Evolutionary conservation across 2,888 invertebrate genomes (phyloP).

Genomic region (Lochmaea crataegi): DNA sequence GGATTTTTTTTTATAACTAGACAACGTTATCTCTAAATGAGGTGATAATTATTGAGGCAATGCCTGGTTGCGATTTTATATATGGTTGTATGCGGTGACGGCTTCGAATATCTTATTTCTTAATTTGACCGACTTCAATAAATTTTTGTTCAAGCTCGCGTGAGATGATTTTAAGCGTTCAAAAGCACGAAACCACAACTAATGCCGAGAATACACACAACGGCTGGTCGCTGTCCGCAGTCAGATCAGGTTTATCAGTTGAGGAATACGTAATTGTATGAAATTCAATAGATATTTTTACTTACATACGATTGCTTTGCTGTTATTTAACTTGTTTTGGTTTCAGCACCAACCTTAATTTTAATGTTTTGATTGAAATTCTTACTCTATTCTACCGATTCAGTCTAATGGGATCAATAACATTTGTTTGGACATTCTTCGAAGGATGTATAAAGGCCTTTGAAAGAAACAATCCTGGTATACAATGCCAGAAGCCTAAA

Average conservation of each 20-base stretch:
- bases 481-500: too few relatives aligned
- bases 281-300: neutral
- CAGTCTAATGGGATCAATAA: too few relatives aligned
- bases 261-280: neutral
- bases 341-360: too few relatives aligned
- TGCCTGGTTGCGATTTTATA: constrained; percentile 35
- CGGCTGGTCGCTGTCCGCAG: neutral
- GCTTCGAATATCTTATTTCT: constrained; percentile 28
- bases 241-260: neutral
- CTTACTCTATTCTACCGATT: too few relatives aligned
- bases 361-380: too few relatives aligned
- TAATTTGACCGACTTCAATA: constrained; percentile 22
- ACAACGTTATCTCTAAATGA: constrained; percentile 50
- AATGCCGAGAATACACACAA: neutral
- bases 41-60: constrained; percentile 52
- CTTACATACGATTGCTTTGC: too few relatives aligned
- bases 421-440: too few relatives aligned
- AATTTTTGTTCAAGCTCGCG: constrained; percentile 20
- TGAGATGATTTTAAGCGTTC: constrained; percentile 13
- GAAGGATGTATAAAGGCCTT: too few relatives aligned
- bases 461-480: too few relatives aligned
- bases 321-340: too few relatives aligned
- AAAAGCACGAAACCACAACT: neutral
- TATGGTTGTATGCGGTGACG: constrained; percentile 12
- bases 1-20: constrained; percentile 51